These are phyloP conservation scores for Poeciliopsis gracilis DNA, from an alignment of 2,797 vertebrate species.

Conservation along the genomic window DNA sequence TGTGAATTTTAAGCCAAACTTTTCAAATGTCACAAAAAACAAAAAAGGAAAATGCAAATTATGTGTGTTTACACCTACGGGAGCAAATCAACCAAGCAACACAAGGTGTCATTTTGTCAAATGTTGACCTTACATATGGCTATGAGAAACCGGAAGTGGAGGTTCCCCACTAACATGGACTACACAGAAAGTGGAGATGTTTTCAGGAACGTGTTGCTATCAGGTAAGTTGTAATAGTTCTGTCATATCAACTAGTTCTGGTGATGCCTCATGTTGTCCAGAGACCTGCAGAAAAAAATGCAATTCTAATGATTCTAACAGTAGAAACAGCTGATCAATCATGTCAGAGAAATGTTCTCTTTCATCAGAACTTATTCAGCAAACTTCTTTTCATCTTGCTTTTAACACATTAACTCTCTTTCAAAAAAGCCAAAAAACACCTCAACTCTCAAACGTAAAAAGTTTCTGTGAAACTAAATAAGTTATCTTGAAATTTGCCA, in stretches of 20 bases:
- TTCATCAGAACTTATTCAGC: neutral
- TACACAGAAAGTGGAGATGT: neutral
- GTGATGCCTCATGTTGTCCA: neutral
- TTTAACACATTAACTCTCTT: neutral
- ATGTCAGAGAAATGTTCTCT: neutral
- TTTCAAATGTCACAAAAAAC: too few relatives aligned
- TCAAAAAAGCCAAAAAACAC: neutral
- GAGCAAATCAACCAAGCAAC: neutral
- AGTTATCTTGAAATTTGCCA: too few relatives aligned
- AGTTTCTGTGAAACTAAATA: too few relatives aligned
- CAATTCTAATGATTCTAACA: neutral
- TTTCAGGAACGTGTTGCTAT: neutral
- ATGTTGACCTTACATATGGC: neutral
- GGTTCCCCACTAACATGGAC: too few relatives aligned
- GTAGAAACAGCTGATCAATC: neutral
- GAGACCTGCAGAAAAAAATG: neutral
- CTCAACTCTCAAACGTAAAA: too few relatives aligned
- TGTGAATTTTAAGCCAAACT: too few relatives aligned
- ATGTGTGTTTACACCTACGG: neutral
- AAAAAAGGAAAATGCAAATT: too few relatives aligned
- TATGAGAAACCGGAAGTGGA: neutral
- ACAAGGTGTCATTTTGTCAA: neutral
- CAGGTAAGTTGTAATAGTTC: neutral
- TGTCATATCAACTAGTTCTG: neutral
- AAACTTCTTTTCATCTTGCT: neutral